These are phyloP conservation scores for Hypomecis atomaria DNA, from an alignment of 2,888 invertebrate genomes.

Conservation along the genomic window DNA sequence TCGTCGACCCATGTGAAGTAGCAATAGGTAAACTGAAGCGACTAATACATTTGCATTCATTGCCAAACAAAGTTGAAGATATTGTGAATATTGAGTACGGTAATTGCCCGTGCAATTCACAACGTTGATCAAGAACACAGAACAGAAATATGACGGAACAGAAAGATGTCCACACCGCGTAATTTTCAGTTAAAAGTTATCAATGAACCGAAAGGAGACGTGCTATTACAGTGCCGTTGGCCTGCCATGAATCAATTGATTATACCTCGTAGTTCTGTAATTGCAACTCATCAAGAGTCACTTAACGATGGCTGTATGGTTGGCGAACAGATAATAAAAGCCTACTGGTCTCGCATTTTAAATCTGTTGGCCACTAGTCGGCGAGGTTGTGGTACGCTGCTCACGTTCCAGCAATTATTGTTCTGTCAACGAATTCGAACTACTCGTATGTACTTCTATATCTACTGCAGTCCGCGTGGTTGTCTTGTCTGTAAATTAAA, in stretches of 20 bases:
- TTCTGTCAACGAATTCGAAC: constrained; percentile 8
- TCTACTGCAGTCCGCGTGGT: not conserved
- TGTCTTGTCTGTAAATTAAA: too few relatives aligned
- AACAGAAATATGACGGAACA: too few relatives aligned
- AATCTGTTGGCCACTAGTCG: not conserved
- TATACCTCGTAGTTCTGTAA: not conserved
- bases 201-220: not conserved
- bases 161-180: not conserved
- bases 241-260: constrained; percentile 3
- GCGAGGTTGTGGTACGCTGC: not conserved
- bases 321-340: constrained; percentile 21
- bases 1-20: too few relatives aligned
- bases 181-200: not conserved
- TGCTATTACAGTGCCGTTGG: not conserved
- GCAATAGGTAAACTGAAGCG: too few relatives aligned
- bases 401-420: constrained; percentile 24
- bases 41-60: too few relatives aligned
- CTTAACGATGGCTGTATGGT: constrained; percentile 3
- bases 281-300: constrained; percentile 16
- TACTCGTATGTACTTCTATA: not conserved
- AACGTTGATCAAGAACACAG: too few relatives aligned
- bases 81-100: too few relatives aligned
- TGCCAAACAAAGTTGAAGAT: too few relatives aligned
- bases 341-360: constrained; percentile 19
- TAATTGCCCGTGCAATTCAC: too few relatives aligned